Evolutionary conservation across 2,113 vertebrate species (phyloP), one percentile per base, ranked within the genome.

Genomic region (Oxyura jamaicensis): DNA sequence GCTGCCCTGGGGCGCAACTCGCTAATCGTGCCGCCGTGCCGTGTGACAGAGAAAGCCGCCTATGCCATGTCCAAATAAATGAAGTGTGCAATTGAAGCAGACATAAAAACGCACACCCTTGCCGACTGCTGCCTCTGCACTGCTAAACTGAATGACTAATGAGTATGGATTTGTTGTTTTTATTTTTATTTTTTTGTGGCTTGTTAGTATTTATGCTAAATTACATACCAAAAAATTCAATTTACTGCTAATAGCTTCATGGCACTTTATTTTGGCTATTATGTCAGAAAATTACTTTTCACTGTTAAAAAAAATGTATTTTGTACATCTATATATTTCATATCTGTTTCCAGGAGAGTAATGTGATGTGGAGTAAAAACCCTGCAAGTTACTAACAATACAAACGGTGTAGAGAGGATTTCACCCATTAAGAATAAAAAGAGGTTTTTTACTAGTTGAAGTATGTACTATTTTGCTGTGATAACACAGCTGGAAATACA

Each of bases 61-160:
- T 90, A 83, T 96, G 97, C 96, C 97, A 95, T 77, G 93, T 88
- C 97, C 97, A 96, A 97, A 96, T 86, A 97, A 98, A 98, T 97
- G 96, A 97, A 98, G 98, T 97, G 98, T 97, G 97, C 98, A 97
- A 98, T 97, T 93, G 95, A 97, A 97, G 96, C 81, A 92, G 97
- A 98, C 97, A 98, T 86, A 97, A 98, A 96, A 97, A 98, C 66
- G 93, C 97, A 93, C 93, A 95, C 93, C 97, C 97, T 88, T 83
- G 90, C 89, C 44, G 91, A 98, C 97, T 96, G 97, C 95, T 71
- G 94, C 97, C 97, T 97, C 96, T 35, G 83, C 33, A 80, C 97
- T 78, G 78, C 95, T 94, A 96, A 97, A 90, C 95, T 73, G 96
- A 95, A 95, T 95, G 96, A 97, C 93, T 97, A 97, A 98, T 93